A percentile compares a stretch with the other conserved stretches of the same genome.
phyloP scores from a whole-genome alignment of 2,888 invertebrate species.

The Hetaerina titia region DNA sequence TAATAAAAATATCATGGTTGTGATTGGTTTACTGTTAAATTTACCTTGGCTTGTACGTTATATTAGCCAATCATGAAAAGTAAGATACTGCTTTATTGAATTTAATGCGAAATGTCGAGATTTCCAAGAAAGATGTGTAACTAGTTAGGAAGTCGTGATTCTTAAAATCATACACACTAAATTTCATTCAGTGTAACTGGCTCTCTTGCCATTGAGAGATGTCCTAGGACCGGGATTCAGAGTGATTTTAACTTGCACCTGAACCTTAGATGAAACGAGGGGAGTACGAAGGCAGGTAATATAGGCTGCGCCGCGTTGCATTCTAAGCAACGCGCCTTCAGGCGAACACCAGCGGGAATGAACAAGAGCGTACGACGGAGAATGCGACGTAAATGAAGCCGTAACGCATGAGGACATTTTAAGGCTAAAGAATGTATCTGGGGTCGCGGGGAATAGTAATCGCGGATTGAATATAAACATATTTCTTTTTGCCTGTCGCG shows the following conservation, averaged over 20 bases:
- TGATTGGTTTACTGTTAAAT: no score
- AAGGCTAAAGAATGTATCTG: slow-evolving; percentile 30
- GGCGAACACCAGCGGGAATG: not conserved
- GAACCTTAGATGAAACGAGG: not conserved
- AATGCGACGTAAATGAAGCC: slow-evolving; percentile 21
- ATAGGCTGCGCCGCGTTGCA: not conserved
- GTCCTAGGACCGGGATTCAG: not conserved
- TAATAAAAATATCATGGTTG: no score
- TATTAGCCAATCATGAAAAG: no score
- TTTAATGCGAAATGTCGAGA: no score
- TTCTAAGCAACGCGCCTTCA: not conserved
- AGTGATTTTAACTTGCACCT: not conserved
- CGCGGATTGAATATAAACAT: not conserved
- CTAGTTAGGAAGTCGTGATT: no score
- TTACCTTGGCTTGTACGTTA: no score
- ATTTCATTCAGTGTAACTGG: no score
- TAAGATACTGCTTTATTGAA: no score
- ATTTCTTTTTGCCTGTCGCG: not conserved
- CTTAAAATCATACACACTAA: no score
- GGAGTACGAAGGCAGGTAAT: not conserved
- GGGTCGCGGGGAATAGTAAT: not conserved
- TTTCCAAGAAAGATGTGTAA: no score
- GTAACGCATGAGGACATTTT: slow-evolving; percentile 41
- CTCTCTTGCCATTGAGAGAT: not conserved
- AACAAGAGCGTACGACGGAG: not conserved